Evolutionary conservation across 2,113 vertebrate genomes (phyloP).

Genomic region (Podarcis cretensis): DNA sequence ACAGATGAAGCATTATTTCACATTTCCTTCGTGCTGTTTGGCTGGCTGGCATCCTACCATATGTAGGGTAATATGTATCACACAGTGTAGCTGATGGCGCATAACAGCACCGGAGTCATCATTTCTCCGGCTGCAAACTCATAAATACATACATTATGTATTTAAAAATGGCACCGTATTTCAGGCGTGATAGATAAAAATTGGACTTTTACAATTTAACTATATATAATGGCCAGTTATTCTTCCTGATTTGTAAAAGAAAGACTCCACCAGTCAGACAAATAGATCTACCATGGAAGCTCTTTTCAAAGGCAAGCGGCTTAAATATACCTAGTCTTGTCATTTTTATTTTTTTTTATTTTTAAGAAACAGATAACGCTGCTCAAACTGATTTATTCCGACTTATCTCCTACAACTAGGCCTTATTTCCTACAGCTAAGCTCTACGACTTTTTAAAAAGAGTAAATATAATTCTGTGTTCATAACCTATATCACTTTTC

Average conservation of each 20-base stretch:
- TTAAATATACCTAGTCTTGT: not conserved
- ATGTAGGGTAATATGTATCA: not conserved
- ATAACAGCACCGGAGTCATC: not conserved
- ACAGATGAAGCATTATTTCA: conserved; percentile 24
- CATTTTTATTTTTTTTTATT: not conserved
- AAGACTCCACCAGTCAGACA: not conserved
- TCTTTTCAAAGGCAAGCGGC: conserved; percentile 14
- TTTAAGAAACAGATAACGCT: not conserved
- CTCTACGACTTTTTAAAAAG: not conserved
- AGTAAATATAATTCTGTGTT: not conserved
- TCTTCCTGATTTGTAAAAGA: not conserved
- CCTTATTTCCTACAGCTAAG: not conserved
- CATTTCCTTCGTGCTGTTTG: not conserved
- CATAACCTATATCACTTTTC: not conserved
- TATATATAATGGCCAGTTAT: not conserved
- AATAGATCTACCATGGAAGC: not conserved
- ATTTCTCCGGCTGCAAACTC: conserved; percentile 10
- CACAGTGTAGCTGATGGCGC: not conserved
- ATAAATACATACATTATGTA: not conserved
- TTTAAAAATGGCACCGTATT: not conserved
- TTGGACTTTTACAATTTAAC: not conserved
- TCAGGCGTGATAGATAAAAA: not conserved
- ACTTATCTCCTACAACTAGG: not conserved
- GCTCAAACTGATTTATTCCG: not conserved
- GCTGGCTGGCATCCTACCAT: conserved; percentile 11